Conservation (phyloP, 1,140 invertebrate genomes). For the Eurosta solidaginis region DNA sequence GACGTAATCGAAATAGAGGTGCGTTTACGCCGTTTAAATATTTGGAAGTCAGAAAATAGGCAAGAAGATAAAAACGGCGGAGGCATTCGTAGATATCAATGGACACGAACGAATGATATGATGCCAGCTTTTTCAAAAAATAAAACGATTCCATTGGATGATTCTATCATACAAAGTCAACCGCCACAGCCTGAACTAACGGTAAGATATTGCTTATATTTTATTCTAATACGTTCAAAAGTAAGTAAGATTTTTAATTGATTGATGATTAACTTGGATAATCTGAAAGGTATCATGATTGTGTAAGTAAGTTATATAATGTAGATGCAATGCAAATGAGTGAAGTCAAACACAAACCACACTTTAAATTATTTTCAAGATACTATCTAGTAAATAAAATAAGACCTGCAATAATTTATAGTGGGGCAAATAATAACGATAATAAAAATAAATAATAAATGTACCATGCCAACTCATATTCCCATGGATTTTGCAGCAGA, state of each 20-base stretch:
- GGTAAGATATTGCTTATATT: constrained; percentile 40
- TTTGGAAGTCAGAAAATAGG: constrained; percentile 39
- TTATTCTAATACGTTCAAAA: not conserved
- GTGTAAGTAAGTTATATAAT: too few relatives aligned
- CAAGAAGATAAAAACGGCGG: not conserved
- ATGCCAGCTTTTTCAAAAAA: constrained; percentile 34
- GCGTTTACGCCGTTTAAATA: constrained; percentile 50
- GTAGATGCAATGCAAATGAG: too few relatives aligned
- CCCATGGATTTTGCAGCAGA: too few relatives aligned
- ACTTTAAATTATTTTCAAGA: too few relatives aligned
- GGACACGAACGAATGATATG: constrained; percentile 31
- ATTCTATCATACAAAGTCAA: constrained; percentile 54
- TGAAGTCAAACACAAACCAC: too few relatives aligned
- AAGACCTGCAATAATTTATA: too few relatives aligned
- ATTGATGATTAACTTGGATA: too few relatives aligned
- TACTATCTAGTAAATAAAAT: too few relatives aligned
- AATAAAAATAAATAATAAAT: too few relatives aligned
- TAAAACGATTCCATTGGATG: constrained; percentile 40
- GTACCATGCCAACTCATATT: too few relatives aligned
- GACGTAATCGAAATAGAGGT: constrained; percentile 55
- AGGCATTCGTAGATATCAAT: not conserved
- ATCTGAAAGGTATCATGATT: too few relatives aligned
- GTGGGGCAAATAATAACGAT: too few relatives aligned
- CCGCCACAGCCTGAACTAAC: constrained; percentile 51
- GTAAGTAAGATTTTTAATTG: not conserved